These are phyloP conservation scores for Allygus modestus DNA, from an alignment of 2,888 invertebrate genomes.

Conservation along the genomic window DNA sequence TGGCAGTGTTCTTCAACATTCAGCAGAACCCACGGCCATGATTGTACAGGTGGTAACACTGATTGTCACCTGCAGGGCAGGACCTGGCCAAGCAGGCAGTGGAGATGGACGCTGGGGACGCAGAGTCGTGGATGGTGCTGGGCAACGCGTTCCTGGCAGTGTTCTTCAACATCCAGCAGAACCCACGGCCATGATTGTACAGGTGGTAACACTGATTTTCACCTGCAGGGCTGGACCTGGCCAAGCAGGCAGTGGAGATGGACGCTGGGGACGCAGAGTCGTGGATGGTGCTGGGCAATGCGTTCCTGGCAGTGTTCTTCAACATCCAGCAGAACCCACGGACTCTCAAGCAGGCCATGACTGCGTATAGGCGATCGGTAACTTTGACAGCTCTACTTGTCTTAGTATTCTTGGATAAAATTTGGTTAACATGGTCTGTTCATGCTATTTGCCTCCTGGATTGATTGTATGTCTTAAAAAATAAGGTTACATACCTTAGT, in stretches of 20 bases:
- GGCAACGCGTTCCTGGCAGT: constrained; percentile 91
- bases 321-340: constrained; percentile 84
- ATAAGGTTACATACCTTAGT: too few species aligned
- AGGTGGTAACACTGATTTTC: too few species aligned
- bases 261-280: constrained; percentile 89
- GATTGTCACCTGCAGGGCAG: constrained; percentile 82
- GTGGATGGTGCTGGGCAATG: constrained; percentile 91
- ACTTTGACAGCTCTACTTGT: constrained; percentile 72
- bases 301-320: constrained; percentile 89
- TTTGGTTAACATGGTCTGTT: constrained; percentile 9
- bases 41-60: too few species aligned
- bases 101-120: constrained; percentile 85
- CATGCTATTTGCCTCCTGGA: too few species aligned
- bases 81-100: constrained; percentile 90
- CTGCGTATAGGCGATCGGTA: constrained; percentile 89
- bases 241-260: constrained; percentile 88
- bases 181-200: constrained; percentile 77
- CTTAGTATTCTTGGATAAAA: neutral
- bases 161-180: constrained; percentile 86
- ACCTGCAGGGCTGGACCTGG: constrained; percentile 82
- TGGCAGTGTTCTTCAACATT: constrained; percentile 87
- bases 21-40: constrained; percentile 83
- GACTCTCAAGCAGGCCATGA: constrained; percentile 84
- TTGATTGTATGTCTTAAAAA: too few species aligned
- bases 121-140: constrained; percentile 89